Evolutionary conservation across 1,140 invertebrate genomes (phyloP), one percentile per base, ranked within the genome.

Genomic region (Linepithema humile): DNA sequence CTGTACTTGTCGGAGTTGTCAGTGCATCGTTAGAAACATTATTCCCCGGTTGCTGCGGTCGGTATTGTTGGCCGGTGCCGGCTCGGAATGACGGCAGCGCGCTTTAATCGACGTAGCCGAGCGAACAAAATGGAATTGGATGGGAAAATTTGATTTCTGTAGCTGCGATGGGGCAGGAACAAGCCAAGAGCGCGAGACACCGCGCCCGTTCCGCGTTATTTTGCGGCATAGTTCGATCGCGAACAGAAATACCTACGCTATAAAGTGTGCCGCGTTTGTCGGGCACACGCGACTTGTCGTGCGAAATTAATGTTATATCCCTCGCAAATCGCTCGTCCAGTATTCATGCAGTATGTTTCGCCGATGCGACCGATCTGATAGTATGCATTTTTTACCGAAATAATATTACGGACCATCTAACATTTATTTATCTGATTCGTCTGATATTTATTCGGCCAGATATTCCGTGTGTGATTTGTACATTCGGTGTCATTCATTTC

Each of bases 121-220:
- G 48, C 75, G 48, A 78, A 55, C 75, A 40, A 78, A 78, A 78
- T 78, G 75, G 23, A 78, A 78, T 78, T 78, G 75, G 60, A 78
- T 40, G 62, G 35, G 75, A 55, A 67, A 78, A 78, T 78, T 78
- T 78, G 75, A 78, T 78, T 69, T 78, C 75, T 69, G 20, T 17
- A 23, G 32, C 7, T 26, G 26, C 9, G 7, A 4, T 20, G 50
- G n/a, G 53, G n/a, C 1, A 77, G 59, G 12, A 43, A 48, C 20
- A 29, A 67, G 35, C 62, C n/a, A 20, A 17, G 26, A 60, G 5
- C 7, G 23, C 40, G 55, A 53, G 23, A 17, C 17, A 53, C 32
- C 32, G 6, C 62, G 23, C 38, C 38, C 23, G 35, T 74, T n/a
- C n/a, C n/a, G 43, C 23, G 53, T 74, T 55, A 69, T 69, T 77